These are phyloP conservation scores for Hirudo medicinalis DNA, from an alignment of 1,140 invertebrate genomes.

Conservation along the genomic window DNA sequence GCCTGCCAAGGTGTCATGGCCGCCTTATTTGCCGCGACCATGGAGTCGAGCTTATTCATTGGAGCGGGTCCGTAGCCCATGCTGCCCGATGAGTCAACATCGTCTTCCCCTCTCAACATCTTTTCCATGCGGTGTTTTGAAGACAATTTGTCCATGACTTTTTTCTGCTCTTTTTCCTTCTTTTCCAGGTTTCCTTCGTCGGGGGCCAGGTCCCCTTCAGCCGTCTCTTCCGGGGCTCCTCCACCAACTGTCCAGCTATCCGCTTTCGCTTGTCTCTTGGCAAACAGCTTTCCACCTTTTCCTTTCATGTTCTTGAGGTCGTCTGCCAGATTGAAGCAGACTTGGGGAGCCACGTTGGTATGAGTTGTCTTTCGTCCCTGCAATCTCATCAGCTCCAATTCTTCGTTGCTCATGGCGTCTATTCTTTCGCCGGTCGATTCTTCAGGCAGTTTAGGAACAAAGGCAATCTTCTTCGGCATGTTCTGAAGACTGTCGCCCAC, in stretches of 20 bases:
- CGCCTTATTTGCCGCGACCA: slow-evolving; percentile 45
- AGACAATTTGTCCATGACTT: neutral
- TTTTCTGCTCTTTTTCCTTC: neutral
- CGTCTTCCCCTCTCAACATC: slow-evolving; percentile 27
- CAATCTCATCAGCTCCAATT: slow-evolving; percentile 21
- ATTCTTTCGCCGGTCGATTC: slow-evolving; percentile 27
- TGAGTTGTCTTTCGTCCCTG: slow-evolving; percentile 43
- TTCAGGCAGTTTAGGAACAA: neutral
- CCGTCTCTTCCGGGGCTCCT: slow-evolving; percentile 17
- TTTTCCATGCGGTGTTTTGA: neutral
- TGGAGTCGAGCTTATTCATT: slow-evolving; percentile 33
- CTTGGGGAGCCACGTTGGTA: slow-evolving; percentile 50
- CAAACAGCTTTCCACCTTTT: slow-evolving; percentile 65
- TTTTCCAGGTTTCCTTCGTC: slow-evolving; percentile 28
- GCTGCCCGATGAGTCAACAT: neutral
- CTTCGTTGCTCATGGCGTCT: slow-evolving; percentile 16
- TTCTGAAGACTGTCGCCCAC: too few species aligned
- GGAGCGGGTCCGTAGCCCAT: neutral
- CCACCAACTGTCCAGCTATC: slow-evolving; percentile 76
- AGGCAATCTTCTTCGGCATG: neutral
- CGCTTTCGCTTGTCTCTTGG: slow-evolving; percentile 66
- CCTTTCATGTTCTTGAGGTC: slow-evolving; percentile 45
- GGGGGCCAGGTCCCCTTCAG: slow-evolving; percentile 13
- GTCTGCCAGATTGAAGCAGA: slow-evolving; percentile 58
- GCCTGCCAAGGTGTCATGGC: slow-evolving; percentile 61